Percentiles rank a stretch among this genome's conserved stretches.
phyloP scores from a whole-genome alignment of 2,113 vertebrate genomes.

The Boulengeromyrus knoepffleri region DNA sequence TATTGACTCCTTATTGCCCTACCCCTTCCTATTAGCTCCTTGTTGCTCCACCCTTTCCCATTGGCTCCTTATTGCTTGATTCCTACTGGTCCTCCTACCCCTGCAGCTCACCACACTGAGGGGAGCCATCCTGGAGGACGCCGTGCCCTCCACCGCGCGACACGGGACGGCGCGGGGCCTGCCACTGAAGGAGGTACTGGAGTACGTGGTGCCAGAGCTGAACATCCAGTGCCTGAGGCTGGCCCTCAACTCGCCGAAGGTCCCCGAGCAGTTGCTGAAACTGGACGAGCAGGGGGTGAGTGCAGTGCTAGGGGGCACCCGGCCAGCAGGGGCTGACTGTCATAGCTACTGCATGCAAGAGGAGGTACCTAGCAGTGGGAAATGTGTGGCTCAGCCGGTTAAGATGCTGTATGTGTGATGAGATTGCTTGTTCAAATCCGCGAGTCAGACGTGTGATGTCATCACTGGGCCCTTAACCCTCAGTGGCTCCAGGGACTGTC shows the following conservation, averaged over 20 bases:
- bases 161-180: conserved; percentile 87
- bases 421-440: not conserved
- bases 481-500: not conserved
- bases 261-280: conserved; percentile 87
- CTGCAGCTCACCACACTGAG: conserved; percentile 82
- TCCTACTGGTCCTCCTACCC: too few relatives aligned
- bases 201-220: conserved; percentile 89
- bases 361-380: not conserved
- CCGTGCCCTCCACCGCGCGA: conserved; percentile 84
- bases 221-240: conserved; percentile 83
- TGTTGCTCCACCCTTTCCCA: not conserved
- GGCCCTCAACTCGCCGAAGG: conserved; percentile 80
- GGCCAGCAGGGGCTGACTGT: not conserved
- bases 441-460: not conserved
- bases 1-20: not conserved
- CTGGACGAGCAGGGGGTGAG: conserved; percentile 95
- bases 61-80: not conserved
- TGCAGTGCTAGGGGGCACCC: not conserved
- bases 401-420: not conserved
- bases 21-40: too few relatives aligned
- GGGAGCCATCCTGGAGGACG: conserved; percentile 92
- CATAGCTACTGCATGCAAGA: not conserved
- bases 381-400: not conserved
- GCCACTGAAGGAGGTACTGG: conserved; percentile 89
- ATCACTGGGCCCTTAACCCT: not conserved